phyloP scores from a whole-genome alignment of 35 echinoderm and acorn worm species.

The Apostichopus californicus region DNA sequence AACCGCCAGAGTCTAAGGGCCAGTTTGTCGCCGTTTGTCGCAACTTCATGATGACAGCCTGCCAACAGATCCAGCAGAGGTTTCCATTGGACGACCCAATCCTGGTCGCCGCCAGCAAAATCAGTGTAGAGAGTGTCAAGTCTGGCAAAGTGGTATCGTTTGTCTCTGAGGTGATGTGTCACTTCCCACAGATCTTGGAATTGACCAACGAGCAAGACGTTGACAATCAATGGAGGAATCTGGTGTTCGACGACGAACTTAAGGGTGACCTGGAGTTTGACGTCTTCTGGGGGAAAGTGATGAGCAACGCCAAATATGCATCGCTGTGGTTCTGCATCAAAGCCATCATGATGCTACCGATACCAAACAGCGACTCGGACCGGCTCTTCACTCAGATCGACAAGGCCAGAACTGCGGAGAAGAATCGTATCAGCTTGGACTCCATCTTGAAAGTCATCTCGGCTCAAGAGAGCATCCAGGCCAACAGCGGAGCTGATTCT shows the following conservation, averaged over 20 bases:
- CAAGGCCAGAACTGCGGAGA: conserved; percentile 34
- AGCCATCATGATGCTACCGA: conserved; percentile 32
- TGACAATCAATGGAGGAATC: conserved; percentile 32
- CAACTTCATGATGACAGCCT: conserved; percentile 30
- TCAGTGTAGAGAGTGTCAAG: conserved; percentile 25
- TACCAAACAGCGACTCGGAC: conserved; percentile 23
- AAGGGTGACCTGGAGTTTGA: conserved; percentile 12
- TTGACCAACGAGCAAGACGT: conserved; percentile 28
- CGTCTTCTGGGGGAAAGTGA: conserved; percentile 24
- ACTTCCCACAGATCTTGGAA: conserved; percentile 30
- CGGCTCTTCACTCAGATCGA: conserved; percentile 15
- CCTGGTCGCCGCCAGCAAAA: conserved; percentile 19
- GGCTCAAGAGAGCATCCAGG: conserved; percentile 14
- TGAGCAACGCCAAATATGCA: conserved; percentile 21
- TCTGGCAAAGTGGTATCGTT: conserved; percentile 7
- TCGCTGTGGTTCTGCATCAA: conserved; percentile 36
- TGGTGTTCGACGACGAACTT: conserved; percentile 22
- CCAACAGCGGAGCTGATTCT: not conserved
- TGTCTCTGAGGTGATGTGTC: conserved; percentile 11
- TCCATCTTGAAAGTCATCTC: conserved; percentile 41
- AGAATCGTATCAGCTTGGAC: conserved; percentile 35
- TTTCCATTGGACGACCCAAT: conserved; percentile 23
- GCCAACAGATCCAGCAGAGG: conserved; percentile 44
- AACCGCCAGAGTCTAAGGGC: conserved; percentile 30
- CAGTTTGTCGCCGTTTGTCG: conserved; percentile 25